phyloP scores from a whole-genome alignment of 1,140 invertebrate genomes.

The Nebria ingens region DNA sequence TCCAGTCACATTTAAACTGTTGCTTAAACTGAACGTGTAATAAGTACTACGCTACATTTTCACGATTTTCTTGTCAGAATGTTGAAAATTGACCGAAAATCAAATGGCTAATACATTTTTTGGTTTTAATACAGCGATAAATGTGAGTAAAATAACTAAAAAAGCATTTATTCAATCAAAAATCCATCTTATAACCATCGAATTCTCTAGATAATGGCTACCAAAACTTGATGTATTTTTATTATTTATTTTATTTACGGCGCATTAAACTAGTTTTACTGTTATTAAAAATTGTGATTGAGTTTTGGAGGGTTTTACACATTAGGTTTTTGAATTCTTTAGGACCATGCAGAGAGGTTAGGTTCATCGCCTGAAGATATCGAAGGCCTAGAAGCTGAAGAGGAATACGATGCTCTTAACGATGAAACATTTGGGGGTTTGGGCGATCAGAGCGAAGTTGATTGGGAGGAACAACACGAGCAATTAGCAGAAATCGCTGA shows the following conservation, averaged over 20 bases:
- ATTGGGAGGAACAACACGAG: slow-evolving; percentile 65
- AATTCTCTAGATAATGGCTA: too few relatives aligned
- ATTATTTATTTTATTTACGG: too few relatives aligned
- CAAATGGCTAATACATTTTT: slow-evolving; percentile 78
- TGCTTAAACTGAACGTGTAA: too few relatives aligned
- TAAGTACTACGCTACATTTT: background rate
- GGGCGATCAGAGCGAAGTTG: slow-evolving; percentile 38
- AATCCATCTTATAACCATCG: too few relatives aligned
- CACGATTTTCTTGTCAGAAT: slow-evolving; percentile 4
- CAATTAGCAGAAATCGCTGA: slow-evolving; percentile 51
- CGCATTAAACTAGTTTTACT: too few relatives aligned
- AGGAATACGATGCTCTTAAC: slow-evolving; percentile 81
- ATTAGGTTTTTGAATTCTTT: too few relatives aligned
- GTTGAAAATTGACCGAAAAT: slow-evolving; percentile 22
- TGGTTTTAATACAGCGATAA: slow-evolving; percentile 61
- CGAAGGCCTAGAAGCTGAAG: slow-evolving; percentile 55
- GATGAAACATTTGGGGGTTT: slow-evolving; percentile 81
- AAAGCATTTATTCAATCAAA: too few relatives aligned
- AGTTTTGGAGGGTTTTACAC: too few relatives aligned
- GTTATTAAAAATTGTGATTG: too few relatives aligned
- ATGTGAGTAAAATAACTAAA: slow-evolving; percentile 47
- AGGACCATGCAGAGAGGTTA: slow-evolving; percentile 27
- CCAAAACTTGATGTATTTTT: too few relatives aligned
- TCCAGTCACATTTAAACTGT: too few relatives aligned
- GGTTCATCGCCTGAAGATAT: slow-evolving; percentile 37